Base-by-base conservation (phyloP, 2,888 invertebrate species). In the Tineola bisselliella region DNA sequence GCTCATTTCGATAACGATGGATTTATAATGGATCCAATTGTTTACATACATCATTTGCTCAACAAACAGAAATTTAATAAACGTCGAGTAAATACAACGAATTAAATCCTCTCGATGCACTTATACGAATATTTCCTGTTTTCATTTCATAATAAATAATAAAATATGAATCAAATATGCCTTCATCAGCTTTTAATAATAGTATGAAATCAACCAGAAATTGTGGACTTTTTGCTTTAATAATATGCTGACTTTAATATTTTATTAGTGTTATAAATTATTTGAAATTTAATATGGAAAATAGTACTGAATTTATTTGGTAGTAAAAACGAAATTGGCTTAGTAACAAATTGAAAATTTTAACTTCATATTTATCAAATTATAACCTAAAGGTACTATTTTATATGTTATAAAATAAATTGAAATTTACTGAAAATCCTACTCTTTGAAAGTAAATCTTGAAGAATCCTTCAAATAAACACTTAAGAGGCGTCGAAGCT, bases 401-500 rank as follows among this genome's bases (percentile, higher is more conserved):
- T 4, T 6, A 25, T 25, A 6, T 25, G 25, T 25, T 25, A 4
- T 25, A 25, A 25, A 25, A 25, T 25, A 38, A 38, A 38, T 38
- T 6, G 10, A 38, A 38, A 38, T 12, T 38, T 38, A 38, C 38
- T 17, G 13, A 48, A 48, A 44, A 48, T 13, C 48, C 48, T 17
- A 48, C 48, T 48, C 48, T 15, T 48, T 48, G 31, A 13, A 13
- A 15, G 31, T 58, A 58, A 58, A 58, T 58, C 58, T 33, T 58
- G 33, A 71, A 69, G 73, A 74, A 74, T 70, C 73, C 70, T 71
- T 73, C 72, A 61, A 62, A 62, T 61, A 73, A 78, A 77, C 74
- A 73, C 65, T 65, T 65, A 64, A 64, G 70, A 77, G 73, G 77
- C 79, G 77, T 74, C 69, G 70, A 70, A 74, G 77, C 76, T 72